Base-by-base conservation (phyloP, 2,113 vertebrate species). In the Grallaria varia region DNA sequence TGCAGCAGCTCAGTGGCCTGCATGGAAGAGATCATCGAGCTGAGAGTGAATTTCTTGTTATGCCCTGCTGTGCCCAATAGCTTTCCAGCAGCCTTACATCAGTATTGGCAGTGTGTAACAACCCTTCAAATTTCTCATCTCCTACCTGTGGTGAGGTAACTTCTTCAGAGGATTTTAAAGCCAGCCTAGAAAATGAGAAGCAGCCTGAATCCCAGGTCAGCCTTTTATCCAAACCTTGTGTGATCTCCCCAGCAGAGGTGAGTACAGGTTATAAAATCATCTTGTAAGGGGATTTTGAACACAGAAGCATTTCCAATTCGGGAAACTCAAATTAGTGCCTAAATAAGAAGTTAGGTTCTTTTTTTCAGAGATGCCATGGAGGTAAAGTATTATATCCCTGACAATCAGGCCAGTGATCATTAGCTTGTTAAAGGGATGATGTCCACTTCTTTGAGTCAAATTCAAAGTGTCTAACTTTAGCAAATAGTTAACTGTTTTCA, bases 91-190 rank as follows among this genome's bases (percentile, higher is more conserved):
- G 23, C 71, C 68, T 78, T 84, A 71, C 78, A 87, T 94, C 91
- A 71, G 39, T 83, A 87, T 8, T 64, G 79, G 27, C 89, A 31
- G 33, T 35, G 47, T 77, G 63, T 58, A 94, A 93, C 82, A 84
- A 37, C 93, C 89, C 69, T 95, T 89, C 86, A 90, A 77, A 95
- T 96, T 96, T 85, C 94, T 77, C 56, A 85, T 94, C 79, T 94
- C 59, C 81, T 97, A 47, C 89, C 76, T 77, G 49, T 78, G 71
- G 84, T 69, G 91, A 81, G n/a, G 28, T 68, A 75, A 68, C 42
- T 73, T 91, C 81, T 89, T 74, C 49, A 68, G 72, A 90, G 63
- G 58, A 63, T 86, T 93, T 89, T 84, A 93, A 87, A 92, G 47
- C 10, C 77, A 86, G 50, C 9, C 86, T 84, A 75, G 69, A 92